phyloP scores from a whole-genome alignment of 2,797 vertebrate species.

The Nannoperca australis region DNA sequence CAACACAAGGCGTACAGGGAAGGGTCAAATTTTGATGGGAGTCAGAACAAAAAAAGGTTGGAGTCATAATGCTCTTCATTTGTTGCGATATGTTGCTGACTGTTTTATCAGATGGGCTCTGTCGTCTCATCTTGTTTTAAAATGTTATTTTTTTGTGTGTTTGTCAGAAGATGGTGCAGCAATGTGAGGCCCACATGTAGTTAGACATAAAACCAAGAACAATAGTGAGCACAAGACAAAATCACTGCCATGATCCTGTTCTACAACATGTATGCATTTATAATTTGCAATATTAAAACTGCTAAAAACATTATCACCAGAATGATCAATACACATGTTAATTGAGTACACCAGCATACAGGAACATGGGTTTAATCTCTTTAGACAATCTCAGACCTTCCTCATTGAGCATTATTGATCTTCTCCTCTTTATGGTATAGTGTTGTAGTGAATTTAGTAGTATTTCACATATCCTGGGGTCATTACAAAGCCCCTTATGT shows the following conservation, averaged over 20 bases:
- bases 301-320: slow-evolving; percentile 1
- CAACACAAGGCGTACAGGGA: slow-evolving; percentile 62
- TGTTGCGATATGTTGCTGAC: slow-evolving; percentile 37
- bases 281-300: neutral
- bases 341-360: slow-evolving; percentile 28
- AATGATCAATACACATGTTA: neutral
- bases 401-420: slow-evolving; percentile 17
- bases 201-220: slow-evolving; percentile 24
- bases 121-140: slow-evolving; percentile 33
- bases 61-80: slow-evolving; percentile 55
- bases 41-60: slow-evolving; percentile 63
- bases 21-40: slow-evolving; percentile 63
- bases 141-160: slow-evolving; percentile 36
- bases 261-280: slow-evolving; percentile 11
- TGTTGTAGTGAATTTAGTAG: neutral
- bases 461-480: slow-evolving; percentile 38
- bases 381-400: slow-evolving; percentile 23
- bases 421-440: slow-evolving; percentile 11
- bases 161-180: slow-evolving; percentile 8
- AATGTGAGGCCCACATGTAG: neutral
- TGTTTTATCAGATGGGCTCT: slow-evolving; percentile 41
- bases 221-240: slow-evolving; percentile 35
- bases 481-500: slow-evolving; percentile 27
- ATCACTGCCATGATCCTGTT: slow-evolving; percentile 34
- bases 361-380: slow-evolving; percentile 23